Percentiles rank a stretch among this genome's conserved stretches.
These are phyloP conservation scores for Aphis gossypii DNA, from an alignment of 1,140 invertebrate genomes.

Conservation along the genomic window DNA sequence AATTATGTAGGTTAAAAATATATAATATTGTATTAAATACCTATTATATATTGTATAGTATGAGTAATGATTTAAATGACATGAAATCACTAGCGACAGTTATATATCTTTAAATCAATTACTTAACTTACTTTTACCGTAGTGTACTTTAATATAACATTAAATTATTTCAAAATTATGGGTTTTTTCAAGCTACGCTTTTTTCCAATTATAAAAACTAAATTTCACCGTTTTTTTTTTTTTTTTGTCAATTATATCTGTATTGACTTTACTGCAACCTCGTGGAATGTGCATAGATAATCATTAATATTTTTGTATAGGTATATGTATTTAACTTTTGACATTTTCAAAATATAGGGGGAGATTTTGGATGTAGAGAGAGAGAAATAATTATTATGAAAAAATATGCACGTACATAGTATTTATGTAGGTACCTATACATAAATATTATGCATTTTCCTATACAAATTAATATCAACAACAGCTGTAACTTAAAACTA, in stretches of 20 bases:
- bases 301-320: neutral
- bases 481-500: neutral
- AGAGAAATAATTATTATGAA: conserved; percentile 4
- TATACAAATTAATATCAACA: neutral
- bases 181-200: too few species aligned
- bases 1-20: too few species aligned
- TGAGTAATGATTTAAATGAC: too few species aligned
- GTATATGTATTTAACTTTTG: neutral
- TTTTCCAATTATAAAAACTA: neutral
- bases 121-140: too few species aligned
- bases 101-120: too few species aligned
- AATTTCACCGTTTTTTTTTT: neutral
- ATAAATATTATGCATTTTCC: neutral
- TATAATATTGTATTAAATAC: too few species aligned
- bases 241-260: neutral
- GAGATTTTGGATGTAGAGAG: neutral
- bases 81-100: too few species aligned
- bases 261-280: neutral
- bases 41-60: too few species aligned
- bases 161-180: too few species aligned
- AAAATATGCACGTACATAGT: neutral
- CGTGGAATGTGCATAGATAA: neutral
- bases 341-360: neutral
- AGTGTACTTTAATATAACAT: too few species aligned
- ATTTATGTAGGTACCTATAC: neutral